Evolutionary conservation across 2,113 vertebrate genomes (phyloP).

Genomic region (Ia io): DNA sequence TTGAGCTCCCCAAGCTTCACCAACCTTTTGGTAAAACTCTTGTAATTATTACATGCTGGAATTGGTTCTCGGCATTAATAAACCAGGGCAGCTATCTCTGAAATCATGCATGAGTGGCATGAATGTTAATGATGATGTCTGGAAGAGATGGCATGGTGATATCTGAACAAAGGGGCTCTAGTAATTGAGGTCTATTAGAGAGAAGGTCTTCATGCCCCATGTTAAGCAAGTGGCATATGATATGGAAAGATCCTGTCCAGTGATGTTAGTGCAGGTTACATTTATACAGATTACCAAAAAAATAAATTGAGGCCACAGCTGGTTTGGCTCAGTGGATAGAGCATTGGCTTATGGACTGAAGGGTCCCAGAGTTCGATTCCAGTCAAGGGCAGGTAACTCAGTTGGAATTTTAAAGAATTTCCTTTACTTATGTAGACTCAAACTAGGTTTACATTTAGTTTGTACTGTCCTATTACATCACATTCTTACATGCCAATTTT

Average conservation of each 20-base stretch:
- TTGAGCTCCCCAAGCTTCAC: too few species aligned
- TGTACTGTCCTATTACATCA: neutral
- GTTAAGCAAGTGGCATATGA: neutral
- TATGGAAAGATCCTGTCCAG: neutral
- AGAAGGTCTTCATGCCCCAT: neutral
- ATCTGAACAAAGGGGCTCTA: neutral
- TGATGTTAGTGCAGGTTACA: neutral
- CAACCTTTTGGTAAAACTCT: too few species aligned
- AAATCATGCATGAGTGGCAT: neutral
- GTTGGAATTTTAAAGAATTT: neutral
- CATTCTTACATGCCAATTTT: neutral
- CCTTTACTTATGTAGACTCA: neutral
- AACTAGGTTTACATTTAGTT: neutral
- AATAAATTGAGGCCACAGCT: too few species aligned
- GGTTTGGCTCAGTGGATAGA: too few species aligned
- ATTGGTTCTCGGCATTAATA: neutral
- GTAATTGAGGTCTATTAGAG: neutral
- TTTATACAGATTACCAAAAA: neutral
- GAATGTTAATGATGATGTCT: neutral
- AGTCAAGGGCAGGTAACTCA: too few species aligned
- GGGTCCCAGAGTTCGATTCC: too few species aligned
- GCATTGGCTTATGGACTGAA: too few species aligned
- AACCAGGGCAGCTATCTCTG: neutral
- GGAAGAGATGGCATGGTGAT: neutral
- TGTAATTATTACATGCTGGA: too few species aligned